A percentile compares a stretch with the other conserved stretches of the same genome.
Conservation (phyloP, 2,797 vertebrate species). For the Gymnodraco acuticeps region DNA sequence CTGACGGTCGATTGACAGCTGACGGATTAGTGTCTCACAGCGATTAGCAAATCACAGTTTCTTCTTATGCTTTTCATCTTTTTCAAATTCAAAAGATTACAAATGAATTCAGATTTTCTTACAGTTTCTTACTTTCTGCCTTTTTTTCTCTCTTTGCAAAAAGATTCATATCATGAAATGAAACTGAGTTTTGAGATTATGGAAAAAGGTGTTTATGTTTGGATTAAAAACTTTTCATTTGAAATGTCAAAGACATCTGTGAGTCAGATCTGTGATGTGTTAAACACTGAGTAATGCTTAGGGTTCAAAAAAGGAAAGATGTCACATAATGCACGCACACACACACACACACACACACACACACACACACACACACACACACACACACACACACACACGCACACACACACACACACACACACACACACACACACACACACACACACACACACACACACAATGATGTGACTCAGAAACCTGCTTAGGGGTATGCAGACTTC, state of each 20-base stretch:
- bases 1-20: slow-evolving; percentile 64
- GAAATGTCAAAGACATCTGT: slow-evolving; percentile 61
- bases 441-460: slow-evolving; percentile 5
- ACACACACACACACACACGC: too few species aligned
- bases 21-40: slow-evolving; percentile 57
- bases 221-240: slow-evolving; percentile 39
- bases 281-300: slow-evolving; percentile 40
- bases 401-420: too few species aligned
- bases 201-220: slow-evolving; percentile 47
- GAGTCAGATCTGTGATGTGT: slow-evolving; percentile 31
- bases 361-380: background rate
- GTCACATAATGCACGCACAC: slow-evolving; percentile 9
- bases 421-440: background rate
- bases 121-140: too few species aligned
- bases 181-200: slow-evolving; percentile 9
- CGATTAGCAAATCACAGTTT: slow-evolving; percentile 46
- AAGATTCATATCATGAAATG: slow-evolving; percentile 23
- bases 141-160: background rate
- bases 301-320: slow-evolving; percentile 35
- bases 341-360: too few species aligned
- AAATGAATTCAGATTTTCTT: background rate
- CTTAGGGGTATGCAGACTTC: slow-evolving; percentile 41
- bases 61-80: slow-evolving; percentile 14
- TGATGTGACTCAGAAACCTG: slow-evolving; percentile 25
- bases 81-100: slow-evolving; percentile 30